phyloP scores from a whole-genome alignment of 2,888 invertebrate genomes.

The Cataglyphis altisquamis region DNA sequence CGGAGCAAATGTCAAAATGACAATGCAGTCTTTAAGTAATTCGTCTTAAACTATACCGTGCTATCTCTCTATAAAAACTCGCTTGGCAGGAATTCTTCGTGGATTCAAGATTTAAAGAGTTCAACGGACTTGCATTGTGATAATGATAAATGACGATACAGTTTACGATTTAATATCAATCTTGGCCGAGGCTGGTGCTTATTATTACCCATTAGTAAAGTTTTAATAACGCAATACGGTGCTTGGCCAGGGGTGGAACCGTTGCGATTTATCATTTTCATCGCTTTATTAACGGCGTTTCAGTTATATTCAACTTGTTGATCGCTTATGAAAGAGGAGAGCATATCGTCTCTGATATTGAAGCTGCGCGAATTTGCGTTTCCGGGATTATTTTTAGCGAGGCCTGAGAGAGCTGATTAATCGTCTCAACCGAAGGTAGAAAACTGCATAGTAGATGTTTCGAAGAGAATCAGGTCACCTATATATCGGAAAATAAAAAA shows the following conservation, averaged over 20 bases:
- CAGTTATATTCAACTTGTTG: constrained; percentile 81
- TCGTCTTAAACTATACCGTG: constrained; percentile 13
- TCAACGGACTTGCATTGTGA: constrained; percentile 70
- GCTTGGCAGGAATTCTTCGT: constrained; percentile 53
- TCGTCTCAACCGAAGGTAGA: constrained; percentile 46
- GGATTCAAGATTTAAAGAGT: constrained; percentile 56
- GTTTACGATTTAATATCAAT: constrained; percentile 83
- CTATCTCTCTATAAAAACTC: constrained; percentile 22
- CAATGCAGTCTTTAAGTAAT: constrained; percentile 17
- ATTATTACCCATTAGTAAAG: constrained; percentile 83
- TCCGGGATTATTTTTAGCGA: constrained; percentile 66
- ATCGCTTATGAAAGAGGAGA: constrained; percentile 73
- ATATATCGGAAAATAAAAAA: not conserved
- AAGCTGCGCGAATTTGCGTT: constrained; percentile 64
- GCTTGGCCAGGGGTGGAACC: constrained; percentile 67
- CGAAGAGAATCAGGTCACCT: constrained; percentile 14
- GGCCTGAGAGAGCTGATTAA: constrained; percentile 62
- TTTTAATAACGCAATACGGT: constrained; percentile 82
- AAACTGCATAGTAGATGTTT: constrained; percentile 55
- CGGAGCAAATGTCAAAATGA: not conserved
- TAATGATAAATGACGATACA: constrained; percentile 81
- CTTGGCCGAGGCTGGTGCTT: constrained; percentile 77
- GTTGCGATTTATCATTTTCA: constrained; percentile 81
- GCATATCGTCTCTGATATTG: constrained; percentile 57
- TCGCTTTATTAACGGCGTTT: constrained; percentile 79